Evolutionary conservation across 2,888 invertebrate genomes (phyloP).

Genomic region (Alcis repandata): DNA sequence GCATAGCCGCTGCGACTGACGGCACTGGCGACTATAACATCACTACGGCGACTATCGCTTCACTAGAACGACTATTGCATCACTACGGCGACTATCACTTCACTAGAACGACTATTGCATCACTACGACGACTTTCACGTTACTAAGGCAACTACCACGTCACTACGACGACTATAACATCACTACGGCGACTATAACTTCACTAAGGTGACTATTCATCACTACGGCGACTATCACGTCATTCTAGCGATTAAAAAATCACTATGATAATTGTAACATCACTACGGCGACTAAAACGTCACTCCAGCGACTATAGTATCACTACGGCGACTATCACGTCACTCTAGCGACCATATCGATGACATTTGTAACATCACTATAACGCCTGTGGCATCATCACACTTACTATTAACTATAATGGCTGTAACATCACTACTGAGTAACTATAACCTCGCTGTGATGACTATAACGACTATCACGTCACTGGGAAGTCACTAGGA

Average conservation of each 20-base stretch:
- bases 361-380: neutral
- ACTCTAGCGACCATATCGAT: neutral
- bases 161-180: neutral
- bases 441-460: neutral
- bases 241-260: neutral
- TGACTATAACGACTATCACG: neutral
- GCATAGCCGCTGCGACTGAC: conserved; percentile 41
- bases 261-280: neutral
- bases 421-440: neutral
- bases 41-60: neutral
- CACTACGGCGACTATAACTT: neutral
- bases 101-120: conserved; percentile 29
- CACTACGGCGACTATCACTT: neutral
- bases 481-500: no score
- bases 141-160: neutral
- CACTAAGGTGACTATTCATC: neutral
- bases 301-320: neutral
- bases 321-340: neutral
- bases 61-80: conserved; percentile 1
- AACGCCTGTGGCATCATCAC: neutral
- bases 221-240: neutral
- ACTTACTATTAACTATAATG: no score
- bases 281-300: conserved; percentile 2
- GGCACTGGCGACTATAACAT: neutral
- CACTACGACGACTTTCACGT: conserved; percentile 24